A percentile compares a stretch with the other conserved stretches of the same genome.
phyloP scores from a whole-genome alignment of 2,797 vertebrate species.

The Cyprinodon diabolis region DNA sequence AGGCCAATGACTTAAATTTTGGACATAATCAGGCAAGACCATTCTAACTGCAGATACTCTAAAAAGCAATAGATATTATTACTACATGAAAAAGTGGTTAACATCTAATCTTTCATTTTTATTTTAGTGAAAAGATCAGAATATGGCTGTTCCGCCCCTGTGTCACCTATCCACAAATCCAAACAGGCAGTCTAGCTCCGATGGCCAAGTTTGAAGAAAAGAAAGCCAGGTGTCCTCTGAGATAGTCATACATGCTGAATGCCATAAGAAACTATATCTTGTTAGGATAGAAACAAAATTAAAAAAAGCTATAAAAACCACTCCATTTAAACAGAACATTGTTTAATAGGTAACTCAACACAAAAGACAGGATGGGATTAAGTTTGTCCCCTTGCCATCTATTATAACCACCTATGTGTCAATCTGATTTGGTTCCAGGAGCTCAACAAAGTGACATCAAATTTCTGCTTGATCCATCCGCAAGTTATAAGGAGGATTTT shows the following conservation, averaged over 20 bases:
- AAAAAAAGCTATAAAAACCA: conserved; percentile 29
- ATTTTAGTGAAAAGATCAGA: too few species aligned
- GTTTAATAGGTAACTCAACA: conserved; percentile 7
- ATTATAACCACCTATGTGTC: conserved; percentile 32
- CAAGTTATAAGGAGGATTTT: conserved; percentile 5
- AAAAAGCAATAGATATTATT: too few species aligned
- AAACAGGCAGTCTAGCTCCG: conserved; percentile 35
- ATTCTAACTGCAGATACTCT: too few species aligned
- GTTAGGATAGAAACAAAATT: background rate
- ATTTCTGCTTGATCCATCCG: conserved; percentile 7
- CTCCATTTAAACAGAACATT: conserved; percentile 13
- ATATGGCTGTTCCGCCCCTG: background rate
- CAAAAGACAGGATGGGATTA: conserved; percentile 29
- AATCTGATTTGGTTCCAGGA: conserved; percentile 33
- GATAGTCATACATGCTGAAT: conserved; percentile 68
- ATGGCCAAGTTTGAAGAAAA: conserved; percentile 53
- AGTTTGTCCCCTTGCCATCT: conserved; percentile 20
- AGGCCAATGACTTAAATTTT: too few species aligned
- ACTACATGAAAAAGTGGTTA: too few species aligned
- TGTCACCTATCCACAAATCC: conserved; percentile 15
- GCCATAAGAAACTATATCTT: conserved; percentile 29
- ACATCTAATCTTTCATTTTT: too few species aligned
- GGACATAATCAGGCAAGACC: too few species aligned
- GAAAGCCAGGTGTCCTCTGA: conserved; percentile 54
- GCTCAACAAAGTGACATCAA: conserved; percentile 31